A percentile compares a stretch with the other conserved stretches of the same genome.
phyloP scores from a whole-genome alignment of 1,140 invertebrate species.

The Delia radicum region DNA sequence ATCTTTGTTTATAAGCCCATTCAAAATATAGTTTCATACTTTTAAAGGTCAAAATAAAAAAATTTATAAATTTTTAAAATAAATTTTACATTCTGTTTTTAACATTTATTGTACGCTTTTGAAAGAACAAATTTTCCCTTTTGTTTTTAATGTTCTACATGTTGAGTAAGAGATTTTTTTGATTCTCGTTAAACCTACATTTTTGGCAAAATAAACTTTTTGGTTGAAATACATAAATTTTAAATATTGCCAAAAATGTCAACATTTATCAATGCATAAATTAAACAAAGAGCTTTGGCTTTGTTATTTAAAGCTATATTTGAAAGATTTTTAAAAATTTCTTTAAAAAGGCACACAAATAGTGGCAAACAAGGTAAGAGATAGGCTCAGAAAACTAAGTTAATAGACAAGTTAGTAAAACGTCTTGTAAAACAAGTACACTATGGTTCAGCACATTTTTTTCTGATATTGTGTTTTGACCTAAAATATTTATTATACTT shows the following conservation, averaged over 20 bases:
- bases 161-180: not conserved
- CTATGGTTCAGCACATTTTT: no score
- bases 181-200: no score
- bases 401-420: no score
- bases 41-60: not conserved
- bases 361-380: not conserved
- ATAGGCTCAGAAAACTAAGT: no score
- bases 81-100: no score
- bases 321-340: not conserved
- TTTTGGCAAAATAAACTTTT: not conserved
- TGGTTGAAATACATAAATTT: constrained; percentile 1
- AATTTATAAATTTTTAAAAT: no score
- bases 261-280: not conserved
- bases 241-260: not conserved
- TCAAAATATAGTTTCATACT: not conserved
- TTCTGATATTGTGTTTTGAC: no score
- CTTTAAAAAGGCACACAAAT: not conserved
- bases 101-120: no score
- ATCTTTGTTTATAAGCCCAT: not conserved
- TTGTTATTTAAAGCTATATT: not conserved
- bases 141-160: not conserved
- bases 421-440: no score
- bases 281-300: not conserved
- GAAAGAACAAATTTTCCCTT: not conserved
- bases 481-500: no score